Evolutionary conservation across 2,888 invertebrate species (phyloP).

Genomic region (Dysmachus trigonus): DNA sequence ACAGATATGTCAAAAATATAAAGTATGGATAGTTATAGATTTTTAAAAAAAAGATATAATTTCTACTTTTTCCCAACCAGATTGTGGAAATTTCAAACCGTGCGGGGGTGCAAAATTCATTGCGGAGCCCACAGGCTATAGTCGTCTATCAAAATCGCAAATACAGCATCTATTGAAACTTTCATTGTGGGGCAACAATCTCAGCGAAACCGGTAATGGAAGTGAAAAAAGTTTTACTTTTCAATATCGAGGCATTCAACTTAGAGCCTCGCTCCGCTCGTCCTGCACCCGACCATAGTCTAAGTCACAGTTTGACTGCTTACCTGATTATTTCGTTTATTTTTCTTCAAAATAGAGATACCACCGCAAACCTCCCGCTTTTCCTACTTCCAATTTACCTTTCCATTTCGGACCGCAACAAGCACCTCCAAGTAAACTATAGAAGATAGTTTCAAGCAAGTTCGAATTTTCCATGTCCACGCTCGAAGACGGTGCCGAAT

Average conservation of each 20-base stretch:
- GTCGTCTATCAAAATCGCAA: background rate
- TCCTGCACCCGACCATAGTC: background rate
- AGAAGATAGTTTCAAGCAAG: background rate
- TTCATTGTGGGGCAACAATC: constrained; percentile 25
- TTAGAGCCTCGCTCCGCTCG: background rate
- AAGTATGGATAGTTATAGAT: too few relatives aligned
- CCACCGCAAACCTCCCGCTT: background rate
- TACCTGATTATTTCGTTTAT: background rate
- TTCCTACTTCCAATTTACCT: constrained; percentile 5
- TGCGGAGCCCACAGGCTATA: background rate
- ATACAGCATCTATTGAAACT: background rate
- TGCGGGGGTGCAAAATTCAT: background rate
- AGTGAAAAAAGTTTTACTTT: constrained; percentile 31
- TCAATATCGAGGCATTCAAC: constrained; percentile 44
- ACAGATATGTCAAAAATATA: too few relatives aligned
- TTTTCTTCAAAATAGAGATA: background rate
- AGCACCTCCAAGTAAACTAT: background rate
- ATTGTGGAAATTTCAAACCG: background rate
- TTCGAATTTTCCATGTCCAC: constrained; percentile 27
- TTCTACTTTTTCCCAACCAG: too few relatives aligned
- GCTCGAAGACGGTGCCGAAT: background rate
- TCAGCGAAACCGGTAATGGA: constrained; percentile 15
- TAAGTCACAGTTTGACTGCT: background rate
- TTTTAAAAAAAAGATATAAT: too few relatives aligned
- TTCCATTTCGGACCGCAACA: background rate